These are phyloP conservation scores for Chroicocephalus ridibundus DNA, from an alignment of 2,113 vertebrate genomes.

Conservation along the genomic window DNA sequence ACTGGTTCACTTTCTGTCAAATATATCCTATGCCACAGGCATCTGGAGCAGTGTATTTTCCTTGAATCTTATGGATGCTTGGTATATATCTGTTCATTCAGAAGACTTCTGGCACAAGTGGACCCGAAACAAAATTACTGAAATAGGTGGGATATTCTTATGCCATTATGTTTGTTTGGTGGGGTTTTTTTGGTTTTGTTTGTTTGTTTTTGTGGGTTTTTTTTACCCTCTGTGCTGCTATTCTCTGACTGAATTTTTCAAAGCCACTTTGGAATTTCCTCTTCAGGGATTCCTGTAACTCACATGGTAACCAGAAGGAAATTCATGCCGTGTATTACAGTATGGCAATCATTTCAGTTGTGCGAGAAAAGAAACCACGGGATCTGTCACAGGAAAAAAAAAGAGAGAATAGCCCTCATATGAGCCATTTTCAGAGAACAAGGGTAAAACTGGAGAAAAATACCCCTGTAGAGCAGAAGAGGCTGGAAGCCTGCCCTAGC, in stretches of 20 bases:
- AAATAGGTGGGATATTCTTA: conserved; percentile 40
- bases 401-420: background rate
- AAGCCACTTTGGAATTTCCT: background rate
- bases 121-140: conserved; percentile 60
- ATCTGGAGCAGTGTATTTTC: conserved; percentile 76
- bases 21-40: conserved; percentile 17
- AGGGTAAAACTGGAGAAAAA: background rate
- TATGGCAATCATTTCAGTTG: background rate
- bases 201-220: background rate
- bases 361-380: background rate
- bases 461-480: background rate
- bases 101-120: conserved; percentile 73
- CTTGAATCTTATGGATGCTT: conserved; percentile 73
- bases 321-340: background rate
- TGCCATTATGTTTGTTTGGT: background rate
- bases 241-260: background rate
- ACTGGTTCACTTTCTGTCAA: background rate
- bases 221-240: background rate
- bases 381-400: background rate
- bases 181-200: background rate
- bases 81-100: conserved; percentile 61
- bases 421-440: background rate
- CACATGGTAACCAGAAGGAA: background rate
- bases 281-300: background rate
- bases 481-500: background rate